Conservation (phyloP, 2,113 vertebrate genomes). For the Copsychus sechellarum region DNA sequence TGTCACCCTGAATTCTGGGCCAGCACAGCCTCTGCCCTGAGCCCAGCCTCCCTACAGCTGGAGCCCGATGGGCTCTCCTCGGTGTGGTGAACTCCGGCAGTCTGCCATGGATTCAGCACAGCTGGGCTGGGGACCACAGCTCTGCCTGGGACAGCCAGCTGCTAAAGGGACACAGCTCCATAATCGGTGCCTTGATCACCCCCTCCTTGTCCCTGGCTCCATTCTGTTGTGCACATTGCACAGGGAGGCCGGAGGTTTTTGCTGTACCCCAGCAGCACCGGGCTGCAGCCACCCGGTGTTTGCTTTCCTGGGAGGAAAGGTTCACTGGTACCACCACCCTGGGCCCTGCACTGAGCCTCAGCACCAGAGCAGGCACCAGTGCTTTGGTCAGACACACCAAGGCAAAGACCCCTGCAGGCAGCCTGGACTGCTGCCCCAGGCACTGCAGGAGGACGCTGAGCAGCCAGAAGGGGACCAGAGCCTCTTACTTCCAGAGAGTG, state of each 20-base stretch:
- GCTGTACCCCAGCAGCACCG: background rate
- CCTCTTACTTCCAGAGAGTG: background rate
- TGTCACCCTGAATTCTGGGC: fast-evolving
- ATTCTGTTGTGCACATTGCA: background rate
- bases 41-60: background rate
- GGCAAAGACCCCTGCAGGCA: background rate
- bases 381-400: background rate
- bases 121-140: background rate
- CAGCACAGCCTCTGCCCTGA: background rate
- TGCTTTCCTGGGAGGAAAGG: background rate
- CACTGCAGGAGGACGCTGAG: background rate
- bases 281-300: background rate
- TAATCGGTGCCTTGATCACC: background rate
- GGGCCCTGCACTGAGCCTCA: background rate
- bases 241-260: background rate
- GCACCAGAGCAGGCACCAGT: background rate
- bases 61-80: background rate
- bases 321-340: background rate
- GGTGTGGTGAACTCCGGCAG: background rate
- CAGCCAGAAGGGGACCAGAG: background rate
- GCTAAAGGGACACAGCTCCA: background rate
- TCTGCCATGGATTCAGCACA: background rate
- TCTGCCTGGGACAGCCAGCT: background rate
- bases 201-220: background rate
- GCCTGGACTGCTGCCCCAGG: background rate